A percentile compares a stretch with the other conserved stretches of the same genome.
phyloP scores from a whole-genome alignment of 2,888 invertebrate species.

The Erebia epiphron region DNA sequence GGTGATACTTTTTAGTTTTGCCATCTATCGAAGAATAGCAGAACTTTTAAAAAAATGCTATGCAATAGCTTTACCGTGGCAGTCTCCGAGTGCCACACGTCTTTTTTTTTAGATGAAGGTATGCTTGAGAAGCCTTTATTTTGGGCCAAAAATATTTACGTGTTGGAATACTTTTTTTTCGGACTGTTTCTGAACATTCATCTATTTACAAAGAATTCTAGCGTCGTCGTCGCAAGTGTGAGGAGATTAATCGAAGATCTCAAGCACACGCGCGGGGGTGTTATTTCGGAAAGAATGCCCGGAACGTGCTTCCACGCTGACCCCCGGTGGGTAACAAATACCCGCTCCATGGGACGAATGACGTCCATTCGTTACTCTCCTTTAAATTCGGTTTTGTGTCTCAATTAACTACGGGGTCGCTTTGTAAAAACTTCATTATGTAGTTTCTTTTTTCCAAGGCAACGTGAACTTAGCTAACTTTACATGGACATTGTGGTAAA shows the following conservation, averaged over 20 bases:
- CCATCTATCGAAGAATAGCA: no score
- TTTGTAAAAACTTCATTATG: constrained; percentile 12
- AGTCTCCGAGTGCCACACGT: no score
- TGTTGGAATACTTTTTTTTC: constrained; percentile 17
- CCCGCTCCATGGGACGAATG: constrained; percentile 26
- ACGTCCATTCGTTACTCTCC: constrained; percentile 67
- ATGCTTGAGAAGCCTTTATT: neutral
- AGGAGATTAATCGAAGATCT: constrained; percentile 72
- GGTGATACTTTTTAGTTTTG: no score
- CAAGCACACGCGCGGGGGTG: constrained; percentile 46
- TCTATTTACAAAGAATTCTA: constrained; percentile 52
- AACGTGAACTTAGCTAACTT: no score
- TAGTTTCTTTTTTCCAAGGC: no score
- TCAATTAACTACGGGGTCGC: constrained; percentile 53
- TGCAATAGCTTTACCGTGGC: no score
- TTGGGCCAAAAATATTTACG: neutral
- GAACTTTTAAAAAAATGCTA: no score
- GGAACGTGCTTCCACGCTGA: constrained; percentile 76
- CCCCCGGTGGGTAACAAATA: constrained; percentile 74
- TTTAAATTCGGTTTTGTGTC: constrained; percentile 72
- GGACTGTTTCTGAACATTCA: constrained; percentile 39
- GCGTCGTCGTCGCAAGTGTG: constrained; percentile 60
- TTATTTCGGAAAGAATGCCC: constrained; percentile 77
- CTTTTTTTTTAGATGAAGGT: no score
- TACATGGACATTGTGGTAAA: no score